Base-by-base conservation (phyloP, 2,113 vertebrate species). In the Xerus inauris region DNA sequence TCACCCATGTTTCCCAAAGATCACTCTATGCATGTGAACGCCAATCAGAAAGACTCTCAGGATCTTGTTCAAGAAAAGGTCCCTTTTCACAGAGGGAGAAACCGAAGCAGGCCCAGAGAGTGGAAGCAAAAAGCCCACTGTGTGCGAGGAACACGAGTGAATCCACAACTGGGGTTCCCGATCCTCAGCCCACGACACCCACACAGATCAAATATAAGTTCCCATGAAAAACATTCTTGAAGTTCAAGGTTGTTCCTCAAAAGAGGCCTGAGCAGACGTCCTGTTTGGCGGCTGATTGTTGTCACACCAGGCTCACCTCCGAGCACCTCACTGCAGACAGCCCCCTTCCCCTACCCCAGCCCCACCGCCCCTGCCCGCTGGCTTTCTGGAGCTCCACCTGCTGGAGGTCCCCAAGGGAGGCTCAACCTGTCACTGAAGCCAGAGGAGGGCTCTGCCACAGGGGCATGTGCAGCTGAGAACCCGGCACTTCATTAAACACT, bases 401-500 rank as follows among this genome's bases (percentile, higher is more conserved):
- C 94, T 94, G 89, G 89, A 87, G 89, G n/a, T n/a, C 90, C 57
- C 64, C 19, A 2, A 54, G 77, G 89, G 92, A 95, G 94, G 92
- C 51, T 65, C 71, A 73, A 93, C 26, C 38, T 89, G 2, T 42
- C 32, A 65, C 49, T 49, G 65, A 81, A 30, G 84, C 75, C 62
- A 95, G 96, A 92, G 49, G 79, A 54, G 75, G 79, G 65, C 22
- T n/a, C 65, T 69, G 14, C 12, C 67, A 35, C 67, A 38, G n/a
- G 26, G 64, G 26, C 30, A 2, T 8, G 8, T 6, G 17, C 16
- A 20, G 75, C 93, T 82, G 82, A 96, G 97, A 96, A 88, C 72
- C 89, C 80, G 89, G 95, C 9, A 80, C 92, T 98, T 97, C 88
- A 64, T 94, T 93, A 97, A 98, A 91, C 94, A n/a, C 87, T 87